Conservation (phyloP, 2,797 vertebrate genomes). For the Benthosema pterotum region DNA sequence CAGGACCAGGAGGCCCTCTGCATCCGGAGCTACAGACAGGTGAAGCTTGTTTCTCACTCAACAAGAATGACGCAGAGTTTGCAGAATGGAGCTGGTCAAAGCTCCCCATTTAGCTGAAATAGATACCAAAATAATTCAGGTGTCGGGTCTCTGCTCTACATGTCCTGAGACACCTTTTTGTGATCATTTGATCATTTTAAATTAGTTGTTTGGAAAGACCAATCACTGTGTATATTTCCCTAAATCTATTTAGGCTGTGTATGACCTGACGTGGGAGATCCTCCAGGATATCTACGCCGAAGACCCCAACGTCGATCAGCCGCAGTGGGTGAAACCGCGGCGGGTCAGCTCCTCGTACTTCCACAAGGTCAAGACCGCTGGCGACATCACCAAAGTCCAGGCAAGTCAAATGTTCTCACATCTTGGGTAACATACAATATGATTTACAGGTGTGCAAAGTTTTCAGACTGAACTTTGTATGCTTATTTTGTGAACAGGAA, state of each 20-base stretch:
- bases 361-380: conserved; percentile 87
- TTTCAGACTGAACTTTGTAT: not conserved
- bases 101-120: too few species aligned
- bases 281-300: conserved; percentile 93
- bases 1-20: conserved; percentile 84
- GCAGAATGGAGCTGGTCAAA: too few species aligned
- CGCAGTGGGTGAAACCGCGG: conserved; percentile 92
- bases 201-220: too few species aligned
- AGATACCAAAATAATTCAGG: too few species aligned
- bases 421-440: conserved; percentile 49
- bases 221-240: too few species aligned
- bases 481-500: conserved; percentile 56
- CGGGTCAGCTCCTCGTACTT: conserved; percentile 84
- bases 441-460: conserved; percentile 1
- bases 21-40: conserved; percentile 90
- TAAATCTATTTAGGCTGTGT: conserved; percentile 82
- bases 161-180: too few species aligned
- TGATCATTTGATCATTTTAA: too few species aligned
- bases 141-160: too few species aligned
- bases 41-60: conserved; percentile 45
- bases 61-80: too few species aligned
- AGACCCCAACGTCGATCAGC: conserved; percentile 89
- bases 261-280: conserved; percentile 94
- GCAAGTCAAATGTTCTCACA: conserved; percentile 40
- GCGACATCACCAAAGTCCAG: conserved; percentile 87